phyloP scores from a whole-genome alignment of 2,797 vertebrate species.

The Falco columbarius region DNA sequence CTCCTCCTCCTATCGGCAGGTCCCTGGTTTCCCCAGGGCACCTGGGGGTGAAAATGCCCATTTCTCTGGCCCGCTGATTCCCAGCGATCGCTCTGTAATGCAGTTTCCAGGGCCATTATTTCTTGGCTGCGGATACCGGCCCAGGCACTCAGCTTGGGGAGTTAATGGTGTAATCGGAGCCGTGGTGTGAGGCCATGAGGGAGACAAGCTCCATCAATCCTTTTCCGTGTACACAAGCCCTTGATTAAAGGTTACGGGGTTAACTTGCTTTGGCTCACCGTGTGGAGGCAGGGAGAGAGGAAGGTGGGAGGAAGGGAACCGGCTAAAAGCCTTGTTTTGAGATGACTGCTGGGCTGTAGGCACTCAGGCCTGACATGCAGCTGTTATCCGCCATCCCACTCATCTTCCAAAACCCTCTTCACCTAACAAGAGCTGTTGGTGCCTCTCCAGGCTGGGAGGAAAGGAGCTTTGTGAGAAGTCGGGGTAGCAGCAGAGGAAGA shows the following conservation, averaged over 20 bases:
- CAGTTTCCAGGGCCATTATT: neutral
- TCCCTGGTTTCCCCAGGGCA: neutral
- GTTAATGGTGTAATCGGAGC: conserved; percentile 47
- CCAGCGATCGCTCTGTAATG: neutral
- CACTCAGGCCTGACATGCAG: neutral
- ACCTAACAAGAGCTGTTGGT: neutral
- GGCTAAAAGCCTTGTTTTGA: neutral
- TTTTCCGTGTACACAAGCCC: neutral
- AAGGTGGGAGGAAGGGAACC: neutral
- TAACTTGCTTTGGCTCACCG: neutral
- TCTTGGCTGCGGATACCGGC: neutral
- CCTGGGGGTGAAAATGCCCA: neutral
- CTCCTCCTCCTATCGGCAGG: neutral
- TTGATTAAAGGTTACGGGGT: conserved; percentile 45
- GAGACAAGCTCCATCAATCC: conserved; percentile 22
- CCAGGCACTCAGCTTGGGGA: neutral
- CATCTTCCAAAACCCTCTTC: neutral
- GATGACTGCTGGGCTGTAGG: neutral
- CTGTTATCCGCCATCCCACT: neutral
- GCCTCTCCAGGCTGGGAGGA: neutral
- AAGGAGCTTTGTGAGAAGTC: neutral
- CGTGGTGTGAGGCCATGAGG: neutral
- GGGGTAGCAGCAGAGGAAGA: neutral
- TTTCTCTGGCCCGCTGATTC: neutral
- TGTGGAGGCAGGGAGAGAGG: neutral